Percentiles rank a stretch among this genome's conserved stretches.
phyloP scores from a whole-genome alignment of 2,888 invertebrate species.

The Hanleya hanleyi region DNA sequence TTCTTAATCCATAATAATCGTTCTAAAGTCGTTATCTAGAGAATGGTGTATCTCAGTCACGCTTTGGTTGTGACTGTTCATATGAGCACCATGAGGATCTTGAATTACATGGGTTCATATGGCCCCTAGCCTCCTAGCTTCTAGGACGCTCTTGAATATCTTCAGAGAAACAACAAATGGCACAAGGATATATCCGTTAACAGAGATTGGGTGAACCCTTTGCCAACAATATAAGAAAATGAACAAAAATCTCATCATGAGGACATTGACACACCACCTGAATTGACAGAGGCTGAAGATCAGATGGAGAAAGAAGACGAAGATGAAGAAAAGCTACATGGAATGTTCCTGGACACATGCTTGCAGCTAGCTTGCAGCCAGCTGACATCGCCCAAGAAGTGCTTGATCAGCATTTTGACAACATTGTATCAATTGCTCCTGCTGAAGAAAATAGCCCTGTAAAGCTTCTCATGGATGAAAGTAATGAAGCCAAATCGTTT shows the following conservation, averaged over 20 bases:
- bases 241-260: not conserved
- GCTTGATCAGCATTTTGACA: slow-evolving; percentile 12
- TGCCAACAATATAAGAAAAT: no score
- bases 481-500: slow-evolving; percentile 6
- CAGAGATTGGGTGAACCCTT: not conserved
- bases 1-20: no score
- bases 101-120: no score
- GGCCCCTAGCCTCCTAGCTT: no score
- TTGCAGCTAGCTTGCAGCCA: no score
- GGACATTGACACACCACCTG: not conserved
- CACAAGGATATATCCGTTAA: slow-evolving; percentile 14
- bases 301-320: not conserved
- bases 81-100: no score
- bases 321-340: not conserved
- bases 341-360: not conserved
- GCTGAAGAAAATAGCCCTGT: slow-evolving; percentile 23
- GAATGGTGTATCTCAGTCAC: no score
- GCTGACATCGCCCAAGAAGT: slow-evolving; percentile 23
- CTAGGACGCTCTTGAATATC: slow-evolving; percentile 19
- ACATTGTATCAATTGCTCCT: slow-evolving; percentile 23
- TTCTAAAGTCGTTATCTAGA: no score
- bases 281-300: slow-evolving; percentile 1
- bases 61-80: no score
- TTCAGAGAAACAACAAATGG: slow-evolving; percentile 15
- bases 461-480: slow-evolving; percentile 26